Evolutionary conservation across 2,113 vertebrate species (phyloP).

Genomic region (Merops nubicus): DNA sequence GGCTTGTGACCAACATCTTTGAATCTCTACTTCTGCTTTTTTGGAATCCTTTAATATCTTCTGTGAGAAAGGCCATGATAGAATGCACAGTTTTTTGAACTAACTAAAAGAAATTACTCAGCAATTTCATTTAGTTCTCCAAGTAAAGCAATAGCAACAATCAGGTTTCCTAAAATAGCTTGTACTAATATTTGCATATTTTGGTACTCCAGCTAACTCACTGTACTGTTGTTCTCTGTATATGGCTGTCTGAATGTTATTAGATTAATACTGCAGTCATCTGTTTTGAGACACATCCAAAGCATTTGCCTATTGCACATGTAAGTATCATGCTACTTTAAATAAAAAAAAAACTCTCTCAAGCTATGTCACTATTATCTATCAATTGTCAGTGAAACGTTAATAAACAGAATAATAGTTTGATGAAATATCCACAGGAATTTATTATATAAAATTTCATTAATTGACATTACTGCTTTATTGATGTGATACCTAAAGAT

Average conservation of each 20-base stretch:
- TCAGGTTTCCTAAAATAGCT: neutral
- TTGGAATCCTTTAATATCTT: neutral
- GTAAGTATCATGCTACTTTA: neutral
- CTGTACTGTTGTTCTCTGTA: neutral
- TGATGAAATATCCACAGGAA: neutral
- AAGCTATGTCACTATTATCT: neutral
- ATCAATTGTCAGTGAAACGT: neutral
- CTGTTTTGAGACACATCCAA: rapidly evolving
- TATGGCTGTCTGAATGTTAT: neutral
- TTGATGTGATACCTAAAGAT: neutral
- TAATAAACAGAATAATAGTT: neutral
- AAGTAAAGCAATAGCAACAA: neutral
- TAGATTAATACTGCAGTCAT: neutral
- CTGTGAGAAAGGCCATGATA: neutral
- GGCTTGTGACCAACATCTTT: neutral
- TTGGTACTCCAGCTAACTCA: neutral
- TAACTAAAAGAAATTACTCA: neutral
- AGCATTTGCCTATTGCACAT: neutral
- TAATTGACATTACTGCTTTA: neutral
- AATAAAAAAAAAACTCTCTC: neutral
- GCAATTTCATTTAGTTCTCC: neutral
- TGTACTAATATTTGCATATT: neutral
- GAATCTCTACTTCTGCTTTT: neutral
- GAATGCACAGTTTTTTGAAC: neutral
- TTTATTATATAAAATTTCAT: neutral